Evolutionary conservation across 2,113 vertebrate species (phyloP).

Genomic region (Oxyruncus cristatus): DNA sequence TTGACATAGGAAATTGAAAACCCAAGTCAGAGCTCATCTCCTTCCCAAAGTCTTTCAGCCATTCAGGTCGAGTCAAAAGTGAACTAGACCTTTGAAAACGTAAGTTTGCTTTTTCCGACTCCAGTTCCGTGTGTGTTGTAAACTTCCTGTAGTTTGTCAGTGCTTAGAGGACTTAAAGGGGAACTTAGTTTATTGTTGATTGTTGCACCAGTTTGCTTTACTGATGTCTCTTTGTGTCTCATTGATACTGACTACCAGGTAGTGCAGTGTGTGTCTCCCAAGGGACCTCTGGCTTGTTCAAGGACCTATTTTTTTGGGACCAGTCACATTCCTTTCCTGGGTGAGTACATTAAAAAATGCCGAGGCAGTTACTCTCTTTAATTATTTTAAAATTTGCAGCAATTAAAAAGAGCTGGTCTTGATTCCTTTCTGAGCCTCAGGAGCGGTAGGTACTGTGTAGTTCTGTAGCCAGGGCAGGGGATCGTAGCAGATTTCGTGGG

Average conservation of each 20-base stretch:
- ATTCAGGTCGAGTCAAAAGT: slow-evolving; percentile 53
- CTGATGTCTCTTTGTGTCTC: background rate
- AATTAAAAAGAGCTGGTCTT: background rate
- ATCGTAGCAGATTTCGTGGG: background rate
- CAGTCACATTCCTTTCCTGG: slow-evolving; percentile 87
- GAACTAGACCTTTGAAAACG: slow-evolving; percentile 45
- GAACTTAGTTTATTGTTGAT: background rate
- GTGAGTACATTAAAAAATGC: slow-evolving; percentile 69
- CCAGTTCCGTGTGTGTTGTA: slow-evolving; percentile 6
- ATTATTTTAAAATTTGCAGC: background rate
- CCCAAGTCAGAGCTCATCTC: slow-evolving; percentile 43
- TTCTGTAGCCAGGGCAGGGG: background rate
- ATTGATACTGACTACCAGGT: slow-evolving; percentile 72
- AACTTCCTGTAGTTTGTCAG: slow-evolving; percentile 4
- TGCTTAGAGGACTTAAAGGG: slow-evolving; percentile 25
- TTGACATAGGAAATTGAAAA: slow-evolving; percentile 43
- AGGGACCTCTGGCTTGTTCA: slow-evolving; percentile 90
- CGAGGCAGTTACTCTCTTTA: background rate
- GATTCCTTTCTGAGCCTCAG: background rate
- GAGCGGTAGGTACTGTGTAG: background rate
- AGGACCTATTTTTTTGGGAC: slow-evolving; percentile 95
- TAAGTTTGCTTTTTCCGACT: slow-evolving; percentile 40
- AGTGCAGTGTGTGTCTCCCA: slow-evolving; percentile 91
- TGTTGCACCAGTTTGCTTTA: background rate
- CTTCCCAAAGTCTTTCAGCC: slow-evolving; percentile 40